Percentiles rank a stretch among this genome's conserved stretches.
Evolutionary conservation across 2,113 vertebrate species (phyloP).

Genomic region (Passer domesticus): DNA sequence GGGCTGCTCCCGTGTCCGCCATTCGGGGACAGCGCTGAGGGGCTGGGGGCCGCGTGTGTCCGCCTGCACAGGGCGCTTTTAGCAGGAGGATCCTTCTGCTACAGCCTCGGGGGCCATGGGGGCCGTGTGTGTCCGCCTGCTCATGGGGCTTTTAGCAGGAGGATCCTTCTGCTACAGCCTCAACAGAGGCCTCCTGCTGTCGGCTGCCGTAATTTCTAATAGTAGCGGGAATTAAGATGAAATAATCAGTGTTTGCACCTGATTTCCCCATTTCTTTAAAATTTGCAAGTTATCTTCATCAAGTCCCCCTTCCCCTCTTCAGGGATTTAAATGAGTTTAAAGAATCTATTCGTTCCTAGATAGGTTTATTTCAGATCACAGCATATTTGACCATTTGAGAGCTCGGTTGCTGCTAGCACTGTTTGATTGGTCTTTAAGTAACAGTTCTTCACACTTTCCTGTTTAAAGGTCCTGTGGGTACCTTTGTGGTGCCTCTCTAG

Average conservation of each 20-base stretch:
- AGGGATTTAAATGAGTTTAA: not conserved
- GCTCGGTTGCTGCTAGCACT: not conserved
- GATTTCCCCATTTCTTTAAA: not conserved
- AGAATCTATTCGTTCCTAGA: not conserved
- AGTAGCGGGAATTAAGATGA: not conserved
- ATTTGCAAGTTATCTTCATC: not conserved
- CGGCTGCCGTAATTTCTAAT: not conserved
- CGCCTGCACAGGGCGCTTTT: accelerated
- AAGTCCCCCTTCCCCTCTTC: not conserved
- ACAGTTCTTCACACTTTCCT: not conserved
- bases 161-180: too few species aligned
- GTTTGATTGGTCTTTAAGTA: not conserved
- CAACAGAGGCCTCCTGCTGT: not conserved
- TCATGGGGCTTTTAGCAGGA: accelerated
- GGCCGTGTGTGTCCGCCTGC: too few species aligned
- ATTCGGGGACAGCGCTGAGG: accelerated
- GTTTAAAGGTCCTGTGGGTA: not conserved
- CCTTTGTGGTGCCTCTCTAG: not conserved
- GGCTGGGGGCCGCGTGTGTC: too few species aligned
- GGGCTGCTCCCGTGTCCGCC: not conserved
- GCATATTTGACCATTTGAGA: not conserved
- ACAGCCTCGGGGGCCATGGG: accelerated
- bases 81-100: too few species aligned
- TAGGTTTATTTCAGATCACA: not conserved
- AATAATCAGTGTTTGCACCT: not conserved